Conservation (phyloP, 2,113 vertebrate genomes). For the Ictalurus furcatus region DNA sequence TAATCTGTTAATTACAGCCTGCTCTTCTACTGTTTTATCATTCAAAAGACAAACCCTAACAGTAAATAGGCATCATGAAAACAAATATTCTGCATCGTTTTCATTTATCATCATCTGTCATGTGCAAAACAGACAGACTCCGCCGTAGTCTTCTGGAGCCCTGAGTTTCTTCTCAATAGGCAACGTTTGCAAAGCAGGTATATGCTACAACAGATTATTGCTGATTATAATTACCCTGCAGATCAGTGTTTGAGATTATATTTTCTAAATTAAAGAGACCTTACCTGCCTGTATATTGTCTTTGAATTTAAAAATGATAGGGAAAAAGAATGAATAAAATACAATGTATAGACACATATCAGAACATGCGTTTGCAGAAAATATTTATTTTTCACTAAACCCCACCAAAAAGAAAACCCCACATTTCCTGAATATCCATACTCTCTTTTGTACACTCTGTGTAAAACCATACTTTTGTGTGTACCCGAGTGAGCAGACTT, state of each 20-base stretch:
- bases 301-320: not conserved
- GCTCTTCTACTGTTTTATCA: not conserved
- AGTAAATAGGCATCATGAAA: not conserved
- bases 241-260: conserved; percentile 65
- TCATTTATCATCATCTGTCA: not conserved
- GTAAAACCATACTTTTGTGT: conserved; percentile 53
- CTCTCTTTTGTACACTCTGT: not conserved
- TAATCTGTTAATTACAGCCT: not conserved
- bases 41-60: not conserved
- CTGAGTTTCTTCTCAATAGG: conserved; percentile 65
- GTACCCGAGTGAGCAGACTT: conserved; percentile 40
- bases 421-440: not conserved
- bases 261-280: conserved; percentile 45
- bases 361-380: conserved; percentile 79
- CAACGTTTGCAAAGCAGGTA: conserved; percentile 42
- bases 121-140: not conserved
- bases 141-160: not conserved
- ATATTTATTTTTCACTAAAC: conserved; percentile 55
- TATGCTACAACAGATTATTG: conserved; percentile 40
- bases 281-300: not conserved
- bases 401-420: conserved; percentile 50
- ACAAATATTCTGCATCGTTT: not conserved
- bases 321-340: conserved; percentile 9
- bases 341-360: conserved; percentile 64
- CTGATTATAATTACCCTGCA: conserved; percentile 36